Evolutionary conservation across 1,140 invertebrate species (phyloP), one percentile per base, ranked within the genome.

Genomic region (Camponotus pennsylvanicus): DNA sequence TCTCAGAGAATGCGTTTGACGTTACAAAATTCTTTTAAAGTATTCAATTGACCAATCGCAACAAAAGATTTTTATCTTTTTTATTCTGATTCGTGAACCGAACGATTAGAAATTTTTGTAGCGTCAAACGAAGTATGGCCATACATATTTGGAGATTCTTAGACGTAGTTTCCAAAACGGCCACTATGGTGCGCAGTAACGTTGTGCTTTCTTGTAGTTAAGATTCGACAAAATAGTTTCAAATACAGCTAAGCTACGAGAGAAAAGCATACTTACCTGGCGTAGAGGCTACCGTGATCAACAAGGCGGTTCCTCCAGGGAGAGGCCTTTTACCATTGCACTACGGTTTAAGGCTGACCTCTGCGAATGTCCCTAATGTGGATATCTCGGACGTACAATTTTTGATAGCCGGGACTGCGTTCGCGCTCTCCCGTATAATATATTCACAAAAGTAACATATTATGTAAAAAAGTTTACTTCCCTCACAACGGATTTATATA

Each of bases 291-390:
- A 42, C 40, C 40, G 40, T 42, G 96, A 97, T 97, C 96, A 96
- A 75, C 90, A 96, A 97, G 96, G 96, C 94, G 96, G 96, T 96
- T 96, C 94, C 95, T 95, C 95, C 96, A 96, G 96, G 95, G 95
- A 90, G 96, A 96, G 96, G 94, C 96, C 95, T 93, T 27, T 95
- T 93, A 18, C 95, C 96, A 97, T 97, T 97, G 96, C 96, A 97
- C 96, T 96, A 96, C 32, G 78, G 63, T 52, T 61, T 45, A 9
- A 64, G 59, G 77, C 77, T 73, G 77, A 86, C 61, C 78, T 42
- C n/a, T 76, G 96, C 96, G 96, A 97, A 96, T 96, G 95, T 95
- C 95, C 95, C 96, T 96, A 96, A 96, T 96, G 95, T 95, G 96
- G 95, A 95, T 96, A 96, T 96, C 96, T 96, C 96, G 96, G 95